Evolutionary conservation across 2,797 vertebrate species (phyloP).

Genomic region (Sphenodon punctatus): DNA sequence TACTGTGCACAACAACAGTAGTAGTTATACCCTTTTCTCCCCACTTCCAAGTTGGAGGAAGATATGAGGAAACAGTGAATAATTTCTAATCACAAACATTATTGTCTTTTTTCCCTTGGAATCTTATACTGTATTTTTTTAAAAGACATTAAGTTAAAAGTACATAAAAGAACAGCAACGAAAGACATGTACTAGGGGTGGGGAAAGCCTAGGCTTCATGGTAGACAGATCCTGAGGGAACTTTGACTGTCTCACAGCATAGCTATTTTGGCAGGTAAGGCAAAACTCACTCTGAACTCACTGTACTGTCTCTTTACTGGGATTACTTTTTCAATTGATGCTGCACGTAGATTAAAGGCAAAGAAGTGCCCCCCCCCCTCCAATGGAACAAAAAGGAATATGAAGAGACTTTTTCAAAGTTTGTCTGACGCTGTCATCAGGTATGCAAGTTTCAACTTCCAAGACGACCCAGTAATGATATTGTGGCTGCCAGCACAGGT

Average conservation of each 20-base stretch:
- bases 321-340: not conserved
- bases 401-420: not conserved
- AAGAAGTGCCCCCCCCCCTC: too few species aligned
- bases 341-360: not conserved
- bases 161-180: not conserved
- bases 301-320: not conserved
- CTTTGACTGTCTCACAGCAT: not conserved
- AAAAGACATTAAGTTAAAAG: not conserved
- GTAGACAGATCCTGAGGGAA: not conserved
- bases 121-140: not conserved
- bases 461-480: not conserved
- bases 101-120: rapidly evolving
- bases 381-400: not conserved
- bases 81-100: not conserved
- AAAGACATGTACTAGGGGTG: not conserved
- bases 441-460: not conserved
- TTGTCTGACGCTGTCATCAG: not conserved
- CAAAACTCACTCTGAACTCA: not conserved
- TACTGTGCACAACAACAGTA: not conserved
- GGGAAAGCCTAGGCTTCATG: not conserved
- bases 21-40: not conserved
- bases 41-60: not conserved
- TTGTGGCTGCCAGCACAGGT: not conserved
- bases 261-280: not conserved
- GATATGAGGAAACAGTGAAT: not conserved